Evolutionary conservation across 2,888 invertebrate species (phyloP).

Genomic region (Scaptodrosophila latifasciaeformis): DNA sequence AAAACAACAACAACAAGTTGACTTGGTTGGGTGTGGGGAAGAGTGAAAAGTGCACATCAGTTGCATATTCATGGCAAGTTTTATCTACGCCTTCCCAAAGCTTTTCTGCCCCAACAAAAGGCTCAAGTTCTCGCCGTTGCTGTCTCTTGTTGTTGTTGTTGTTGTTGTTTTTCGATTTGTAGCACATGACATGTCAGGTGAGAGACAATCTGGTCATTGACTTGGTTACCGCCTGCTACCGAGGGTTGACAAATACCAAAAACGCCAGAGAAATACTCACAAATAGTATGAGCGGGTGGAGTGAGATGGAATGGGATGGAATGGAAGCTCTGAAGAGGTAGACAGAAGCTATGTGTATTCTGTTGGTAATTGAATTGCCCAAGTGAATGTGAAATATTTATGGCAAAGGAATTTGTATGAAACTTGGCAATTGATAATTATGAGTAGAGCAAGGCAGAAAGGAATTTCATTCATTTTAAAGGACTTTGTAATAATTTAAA

Average conservation of each 20-base stretch:
- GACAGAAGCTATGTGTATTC: constrained; percentile 29
- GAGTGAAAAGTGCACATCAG: constrained; percentile 51
- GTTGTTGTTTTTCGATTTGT: neutral
- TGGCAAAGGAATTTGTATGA: constrained; percentile 22
- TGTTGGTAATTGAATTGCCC: constrained; percentile 55
- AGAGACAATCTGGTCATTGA: constrained; percentile 56
- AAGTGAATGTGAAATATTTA: too few relatives aligned
- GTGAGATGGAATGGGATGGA: neutral
- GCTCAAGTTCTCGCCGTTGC: too few relatives aligned
- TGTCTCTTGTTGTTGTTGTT: too few relatives aligned
- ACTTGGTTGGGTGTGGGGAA: neutral
- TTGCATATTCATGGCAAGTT: constrained; percentile 46
- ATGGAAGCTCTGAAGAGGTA: neutral
- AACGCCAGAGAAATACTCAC: too few relatives aligned
- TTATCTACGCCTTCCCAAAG: constrained; percentile 24
- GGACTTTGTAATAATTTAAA: constrained; percentile 16
- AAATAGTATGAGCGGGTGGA: neutral
- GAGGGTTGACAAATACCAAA: too few relatives aligned
- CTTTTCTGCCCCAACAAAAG: too few relatives aligned
- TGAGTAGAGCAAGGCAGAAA: too few relatives aligned
- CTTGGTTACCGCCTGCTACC: too few relatives aligned
- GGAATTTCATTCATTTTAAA: constrained; percentile 32
- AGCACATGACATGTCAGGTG: constrained; percentile 38
- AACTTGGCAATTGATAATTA: too few relatives aligned
- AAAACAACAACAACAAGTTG: constrained; percentile 8